Evolutionary conservation across 2,797 vertebrate species (phyloP).

Genomic region (Enteromius anoplus): DNA sequence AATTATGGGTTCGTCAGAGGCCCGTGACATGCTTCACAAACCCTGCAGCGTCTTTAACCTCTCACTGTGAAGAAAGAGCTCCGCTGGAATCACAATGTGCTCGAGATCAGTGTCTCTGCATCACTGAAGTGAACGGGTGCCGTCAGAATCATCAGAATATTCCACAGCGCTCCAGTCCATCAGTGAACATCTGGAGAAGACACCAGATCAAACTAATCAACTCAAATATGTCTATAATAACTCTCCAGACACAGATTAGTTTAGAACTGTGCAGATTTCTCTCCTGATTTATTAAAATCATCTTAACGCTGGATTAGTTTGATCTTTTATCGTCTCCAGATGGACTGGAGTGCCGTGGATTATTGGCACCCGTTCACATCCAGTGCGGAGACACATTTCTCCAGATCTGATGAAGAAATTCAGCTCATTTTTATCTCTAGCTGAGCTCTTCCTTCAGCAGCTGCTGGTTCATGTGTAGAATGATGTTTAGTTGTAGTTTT

Average conservation of each 20-base stretch:
- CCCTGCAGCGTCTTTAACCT: not conserved
- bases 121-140: not conserved
- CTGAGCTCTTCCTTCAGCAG: not conserved
- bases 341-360: not conserved
- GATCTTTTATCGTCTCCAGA: no score
- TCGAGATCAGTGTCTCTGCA: not conserved
- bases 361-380: not conserved
- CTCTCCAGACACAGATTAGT: no score
- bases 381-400: not conserved
- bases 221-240: no score
- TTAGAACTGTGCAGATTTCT: no score
- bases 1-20: not conserved
- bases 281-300: no score
- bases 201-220: not conserved
- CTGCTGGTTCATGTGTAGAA: not conserved
- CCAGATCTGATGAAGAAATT: not conserved
- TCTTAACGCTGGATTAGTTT: not conserved
- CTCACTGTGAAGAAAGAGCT: not conserved
- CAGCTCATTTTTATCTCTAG: not conserved
- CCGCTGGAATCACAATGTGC: not conserved
- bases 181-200: not conserved
- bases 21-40: not conserved
- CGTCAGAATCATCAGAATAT: not conserved
- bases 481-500: slow-evolving; percentile 2
- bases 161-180: not conserved